Conservation (phyloP, 2,888 invertebrate genomes). For the Pantelozetes paolii region DNA sequence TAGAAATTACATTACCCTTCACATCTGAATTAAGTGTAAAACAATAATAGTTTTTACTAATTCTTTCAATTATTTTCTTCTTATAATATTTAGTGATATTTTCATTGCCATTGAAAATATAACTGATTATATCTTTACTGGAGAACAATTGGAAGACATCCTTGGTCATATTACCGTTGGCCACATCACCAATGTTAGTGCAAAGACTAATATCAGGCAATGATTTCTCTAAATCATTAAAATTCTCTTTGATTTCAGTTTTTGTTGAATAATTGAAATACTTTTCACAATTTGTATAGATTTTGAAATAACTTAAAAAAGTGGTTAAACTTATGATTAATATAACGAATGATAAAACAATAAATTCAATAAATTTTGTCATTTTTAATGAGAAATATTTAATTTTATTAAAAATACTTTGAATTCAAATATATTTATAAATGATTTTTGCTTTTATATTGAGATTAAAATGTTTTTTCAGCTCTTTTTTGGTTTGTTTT, state of each 20-base stretch:
- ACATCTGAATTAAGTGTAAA: not conserved
- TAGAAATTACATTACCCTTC: not conserved
- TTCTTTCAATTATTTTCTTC: not conserved
- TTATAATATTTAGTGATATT: not conserved
- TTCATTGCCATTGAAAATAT: not conserved
- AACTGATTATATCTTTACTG: not conserved
- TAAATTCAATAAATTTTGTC: no score
- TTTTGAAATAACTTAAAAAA: no score
- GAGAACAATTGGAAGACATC: not conserved
- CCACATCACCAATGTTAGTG: not conserved
- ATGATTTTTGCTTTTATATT: no score
- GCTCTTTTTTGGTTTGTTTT: no score
- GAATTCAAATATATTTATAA: no score
- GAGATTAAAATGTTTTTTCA: no score
- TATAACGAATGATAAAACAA: no score
- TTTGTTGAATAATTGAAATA: slow-evolving; percentile 8
- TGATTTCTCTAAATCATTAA: not conserved
- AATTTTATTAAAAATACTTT: no score
- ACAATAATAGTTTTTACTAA: not conserved
- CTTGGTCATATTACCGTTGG: not conserved
- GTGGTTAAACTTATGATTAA: no score
- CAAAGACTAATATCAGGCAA: not conserved
- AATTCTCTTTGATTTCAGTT: not conserved
- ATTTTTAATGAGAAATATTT: no score
- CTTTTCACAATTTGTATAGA: no score